These are phyloP conservation scores for Tiliacea citrago DNA, from an alignment of 2,888 invertebrate genomes.

Conservation along the genomic window DNA sequence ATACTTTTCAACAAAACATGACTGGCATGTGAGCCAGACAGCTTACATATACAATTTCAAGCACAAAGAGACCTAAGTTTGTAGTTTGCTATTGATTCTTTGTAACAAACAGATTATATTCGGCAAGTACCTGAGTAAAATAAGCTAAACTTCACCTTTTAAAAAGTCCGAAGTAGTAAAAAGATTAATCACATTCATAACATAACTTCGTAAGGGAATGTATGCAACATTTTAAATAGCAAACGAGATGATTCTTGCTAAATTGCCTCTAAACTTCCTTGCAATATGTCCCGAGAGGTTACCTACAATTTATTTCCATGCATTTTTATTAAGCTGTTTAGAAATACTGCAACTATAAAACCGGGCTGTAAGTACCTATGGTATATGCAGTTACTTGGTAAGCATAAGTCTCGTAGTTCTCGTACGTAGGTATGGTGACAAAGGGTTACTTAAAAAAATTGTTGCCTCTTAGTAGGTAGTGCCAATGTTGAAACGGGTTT, in stretches of 20 bases:
- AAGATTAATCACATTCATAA: neutral
- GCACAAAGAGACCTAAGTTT: too few species aligned
- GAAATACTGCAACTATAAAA: neutral
- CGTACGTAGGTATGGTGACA: neutral
- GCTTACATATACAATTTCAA: neutral
- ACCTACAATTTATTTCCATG: slow-evolving; percentile 34
- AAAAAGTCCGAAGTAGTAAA: neutral
- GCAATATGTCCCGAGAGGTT: slow-evolving; percentile 25
- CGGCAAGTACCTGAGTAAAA: neutral
- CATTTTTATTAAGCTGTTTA: slow-evolving; percentile 13
- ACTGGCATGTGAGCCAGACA: neutral
- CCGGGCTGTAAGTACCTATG: neutral
- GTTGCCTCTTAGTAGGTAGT: neutral
- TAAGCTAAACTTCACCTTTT: neutral
- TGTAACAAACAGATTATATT: neutral
- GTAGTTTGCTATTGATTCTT: neutral
- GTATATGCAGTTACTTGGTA: neutral
- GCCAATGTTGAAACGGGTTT: neutral
- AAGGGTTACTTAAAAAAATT: neutral
- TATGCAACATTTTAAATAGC: slow-evolving; percentile 12
- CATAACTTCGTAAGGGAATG: neutral
- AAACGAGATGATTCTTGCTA: slow-evolving; percentile 22
- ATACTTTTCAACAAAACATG: neutral
- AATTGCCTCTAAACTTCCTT: slow-evolving; percentile 20
- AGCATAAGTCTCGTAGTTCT: neutral